A percentile compares a stretch with the other conserved stretches of the same genome.
Evolutionary conservation across 2,888 invertebrate genomes (phyloP).

Genomic region (Polydrusus cervinus): DNA sequence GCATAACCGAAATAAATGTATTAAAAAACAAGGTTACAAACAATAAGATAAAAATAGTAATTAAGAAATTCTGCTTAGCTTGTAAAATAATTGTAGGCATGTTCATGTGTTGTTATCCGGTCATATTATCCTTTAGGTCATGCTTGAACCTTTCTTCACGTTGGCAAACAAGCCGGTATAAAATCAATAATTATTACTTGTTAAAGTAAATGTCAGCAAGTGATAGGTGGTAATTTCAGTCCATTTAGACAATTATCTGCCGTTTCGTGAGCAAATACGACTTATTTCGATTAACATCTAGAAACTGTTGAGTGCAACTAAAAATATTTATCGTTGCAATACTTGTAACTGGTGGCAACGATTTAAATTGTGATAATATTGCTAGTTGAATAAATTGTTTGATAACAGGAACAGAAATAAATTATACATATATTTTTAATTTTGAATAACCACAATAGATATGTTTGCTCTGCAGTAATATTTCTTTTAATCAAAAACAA

Average conservation of each 20-base stretch:
- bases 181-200: slow-evolving; percentile 32
- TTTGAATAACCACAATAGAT: too few relatives aligned
- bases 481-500: too few relatives aligned
- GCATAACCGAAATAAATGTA: background rate
- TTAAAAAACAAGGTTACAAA: background rate
- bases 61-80: background rate
- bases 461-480: too few relatives aligned
- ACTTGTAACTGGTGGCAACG: slow-evolving; percentile 20
- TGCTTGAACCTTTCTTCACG: slow-evolving; percentile 27
- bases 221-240: slow-evolving; percentile 40
- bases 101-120: too few relatives aligned
- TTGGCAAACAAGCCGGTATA: slow-evolving; percentile 30
- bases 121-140: slow-evolving; percentile 1
- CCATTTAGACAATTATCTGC: slow-evolving; percentile 31
- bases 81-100: too few relatives aligned
- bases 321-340: slow-evolving; percentile 18
- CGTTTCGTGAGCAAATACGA: slow-evolving; percentile 33
- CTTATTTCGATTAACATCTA: slow-evolving; percentile 35
- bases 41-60: background rate
- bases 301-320: slow-evolving; percentile 31
- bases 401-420: background rate
- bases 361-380: slow-evolving; percentile 5
- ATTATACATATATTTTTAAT: too few relatives aligned
- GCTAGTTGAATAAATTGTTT: slow-evolving; percentile 3
- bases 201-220: slow-evolving; percentile 39